phyloP scores from a whole-genome alignment of 1,140 invertebrate species.

The Zeugodacus cucurbitae region DNA sequence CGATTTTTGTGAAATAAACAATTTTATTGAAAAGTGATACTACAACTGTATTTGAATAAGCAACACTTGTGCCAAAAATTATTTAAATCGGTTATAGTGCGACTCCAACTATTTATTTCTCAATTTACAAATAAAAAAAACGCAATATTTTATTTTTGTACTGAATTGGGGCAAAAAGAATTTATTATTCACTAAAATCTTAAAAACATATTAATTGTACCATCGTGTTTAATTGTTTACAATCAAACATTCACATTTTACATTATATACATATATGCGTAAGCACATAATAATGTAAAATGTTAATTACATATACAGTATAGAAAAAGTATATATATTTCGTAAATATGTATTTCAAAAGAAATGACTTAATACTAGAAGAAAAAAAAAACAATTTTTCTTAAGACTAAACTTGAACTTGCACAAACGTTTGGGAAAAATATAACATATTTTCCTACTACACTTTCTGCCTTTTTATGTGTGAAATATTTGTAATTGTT shows the following conservation, averaged over 20 bases:
- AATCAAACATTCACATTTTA: slow-evolving; percentile 20
- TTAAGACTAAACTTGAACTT: slow-evolving; percentile 24
- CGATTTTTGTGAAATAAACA: too few relatives aligned
- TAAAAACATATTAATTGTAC: slow-evolving; percentile 35
- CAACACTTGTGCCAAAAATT: too few relatives aligned
- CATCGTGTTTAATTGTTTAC: not conserved
- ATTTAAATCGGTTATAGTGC: too few relatives aligned
- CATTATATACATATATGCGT: not conserved
- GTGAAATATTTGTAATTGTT: not conserved
- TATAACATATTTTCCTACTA: not conserved
- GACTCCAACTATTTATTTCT: too few relatives aligned
- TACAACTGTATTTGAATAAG: too few relatives aligned
- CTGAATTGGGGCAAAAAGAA: slow-evolving; percentile 32
- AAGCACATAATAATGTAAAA: not conserved
- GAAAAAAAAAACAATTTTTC: not conserved
- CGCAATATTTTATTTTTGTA: not conserved
- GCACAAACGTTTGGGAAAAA: slow-evolving; percentile 1
- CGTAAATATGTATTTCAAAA: slow-evolving; percentile 25
- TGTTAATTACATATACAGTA: slow-evolving; percentile 1
- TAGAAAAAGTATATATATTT: not conserved
- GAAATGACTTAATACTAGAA: not conserved
- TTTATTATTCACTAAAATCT: slow-evolving; percentile 31
- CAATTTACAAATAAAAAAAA: not conserved
- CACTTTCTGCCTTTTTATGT: not conserved
- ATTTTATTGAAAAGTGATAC: too few relatives aligned